These are phyloP conservation scores for Scaptomyza reducta DNA, from an alignment of 2,888 invertebrate genomes.

Conservation along the genomic window DNA sequence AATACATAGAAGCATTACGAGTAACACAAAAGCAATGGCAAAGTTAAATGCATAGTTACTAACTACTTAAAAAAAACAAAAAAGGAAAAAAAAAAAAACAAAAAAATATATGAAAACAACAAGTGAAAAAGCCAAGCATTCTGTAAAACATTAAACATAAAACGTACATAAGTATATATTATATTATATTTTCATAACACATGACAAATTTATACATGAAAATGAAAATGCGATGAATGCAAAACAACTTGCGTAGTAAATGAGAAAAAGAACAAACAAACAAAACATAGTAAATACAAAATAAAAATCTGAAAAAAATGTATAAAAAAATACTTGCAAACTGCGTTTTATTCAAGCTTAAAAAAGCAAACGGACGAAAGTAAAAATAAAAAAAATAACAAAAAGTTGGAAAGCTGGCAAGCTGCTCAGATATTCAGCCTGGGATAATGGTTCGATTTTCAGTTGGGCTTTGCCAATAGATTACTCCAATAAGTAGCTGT, in stretches of 20 bases:
- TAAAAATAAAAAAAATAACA: constrained; percentile 1
- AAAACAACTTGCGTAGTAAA: constrained; percentile 76
- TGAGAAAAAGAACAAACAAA: constrained; percentile 56
- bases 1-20: constrained; percentile 15
- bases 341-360: constrained; percentile 60
- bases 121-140: constrained; percentile 73
- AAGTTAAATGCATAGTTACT: constrained; percentile 74
- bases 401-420: constrained; percentile 17
- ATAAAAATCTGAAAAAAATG: constrained; percentile 70
- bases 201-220: constrained; percentile 79
- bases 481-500: constrained; percentile 63
- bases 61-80: constrained; percentile 52
- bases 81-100: background rate
- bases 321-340: constrained; percentile 43
- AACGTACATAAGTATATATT: constrained; percentile 77
- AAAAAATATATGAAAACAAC: constrained; percentile 11
- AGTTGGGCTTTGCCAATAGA: constrained; percentile 58
- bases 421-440: constrained; percentile 27
- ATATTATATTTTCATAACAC: constrained; percentile 79
- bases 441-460: constrained; percentile 46
- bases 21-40: constrained; percentile 61
- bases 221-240: constrained; percentile 63
- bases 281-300: constrained; percentile 75
- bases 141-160: constrained; percentile 71
- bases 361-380: background rate